Percentiles rank a stretch among this genome's conserved stretches.
Conservation (phyloP, 2,888 invertebrate genomes). For the Antheraea assamensis region DNA sequence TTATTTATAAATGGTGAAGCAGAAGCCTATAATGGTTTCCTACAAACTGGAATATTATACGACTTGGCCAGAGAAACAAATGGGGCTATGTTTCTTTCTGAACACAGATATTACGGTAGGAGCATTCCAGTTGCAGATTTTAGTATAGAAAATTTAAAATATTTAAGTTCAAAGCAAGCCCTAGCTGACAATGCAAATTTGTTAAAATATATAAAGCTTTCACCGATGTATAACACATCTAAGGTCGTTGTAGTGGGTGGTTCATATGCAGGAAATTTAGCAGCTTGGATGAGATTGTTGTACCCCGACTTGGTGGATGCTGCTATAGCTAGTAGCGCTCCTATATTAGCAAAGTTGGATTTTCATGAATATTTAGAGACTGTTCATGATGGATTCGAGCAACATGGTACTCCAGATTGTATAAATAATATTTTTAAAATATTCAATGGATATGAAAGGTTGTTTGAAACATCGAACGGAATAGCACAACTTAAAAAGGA, state of each 20-base stretch:
- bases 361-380: slow-evolving; percentile 69
- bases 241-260: slow-evolving; percentile 71
- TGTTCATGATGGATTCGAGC: slow-evolving; percentile 62
- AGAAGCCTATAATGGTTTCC: slow-evolving; percentile 48
- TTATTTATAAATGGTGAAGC: slow-evolving; percentile 65
- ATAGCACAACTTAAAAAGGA: slow-evolving; percentile 56
- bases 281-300: slow-evolving; percentile 66
- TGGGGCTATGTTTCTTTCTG: slow-evolving; percentile 64
- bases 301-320: slow-evolving; percentile 69
- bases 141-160: slow-evolving; percentile 54
- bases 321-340: slow-evolving; percentile 69
- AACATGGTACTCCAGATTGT: slow-evolving; percentile 57
- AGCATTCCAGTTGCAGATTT: slow-evolving; percentile 61
- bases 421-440: slow-evolving; percentile 47
- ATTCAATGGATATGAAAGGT: slow-evolving; percentile 53
- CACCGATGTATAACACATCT: slow-evolving; percentile 45
- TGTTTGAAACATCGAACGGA: slow-evolving; percentile 53
- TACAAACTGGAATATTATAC: slow-evolving; percentile 57
- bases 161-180: slow-evolving; percentile 63
- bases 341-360: slow-evolving; percentile 67
- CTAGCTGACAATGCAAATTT: slow-evolving; percentile 63
- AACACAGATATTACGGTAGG: slow-evolving; percentile 71
- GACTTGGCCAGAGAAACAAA: slow-evolving; percentile 69
- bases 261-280: slow-evolving; percentile 71
- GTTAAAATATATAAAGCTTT: slow-evolving; percentile 49